A percentile compares a stretch with the other conserved stretches of the same genome.
Conservation (phyloP, 2,888 invertebrate genomes). For the Harpalus rubripes region DNA sequence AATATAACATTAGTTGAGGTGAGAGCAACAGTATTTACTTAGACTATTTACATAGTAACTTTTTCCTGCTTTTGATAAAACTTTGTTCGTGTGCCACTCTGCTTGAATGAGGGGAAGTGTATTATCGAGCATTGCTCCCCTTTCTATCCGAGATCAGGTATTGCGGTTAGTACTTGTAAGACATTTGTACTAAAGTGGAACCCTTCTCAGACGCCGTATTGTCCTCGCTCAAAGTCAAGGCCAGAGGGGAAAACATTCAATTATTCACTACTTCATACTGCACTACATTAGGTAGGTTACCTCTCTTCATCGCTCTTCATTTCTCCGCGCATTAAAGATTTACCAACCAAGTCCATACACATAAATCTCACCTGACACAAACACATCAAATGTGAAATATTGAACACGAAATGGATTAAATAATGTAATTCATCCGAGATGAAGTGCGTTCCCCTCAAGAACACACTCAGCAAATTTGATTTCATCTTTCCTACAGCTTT, state of each 20-base stretch:
- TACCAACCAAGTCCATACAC: not conserved
- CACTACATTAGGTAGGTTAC: not conserved
- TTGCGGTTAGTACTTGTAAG: slow-evolving; percentile 66
- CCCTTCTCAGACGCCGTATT: slow-evolving; percentile 59
- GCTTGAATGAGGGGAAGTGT: not conserved
- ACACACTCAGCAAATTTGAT: slow-evolving; percentile 25
- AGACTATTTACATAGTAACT: not conserved
- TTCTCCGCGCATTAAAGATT: slow-evolving; percentile 29
- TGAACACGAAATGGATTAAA: slow-evolving; percentile 26
- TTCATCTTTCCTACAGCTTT: not conserved
- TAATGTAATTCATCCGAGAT: not conserved
- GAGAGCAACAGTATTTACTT: not conserved
- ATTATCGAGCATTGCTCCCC: slow-evolving; percentile 47
- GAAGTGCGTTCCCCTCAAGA: not conserved
- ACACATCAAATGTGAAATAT: slow-evolving; percentile 35
- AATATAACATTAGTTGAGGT: not conserved
- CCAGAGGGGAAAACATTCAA: slow-evolving; percentile 42
- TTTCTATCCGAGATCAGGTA: slow-evolving; percentile 61
- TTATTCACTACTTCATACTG: slow-evolving; percentile 36
- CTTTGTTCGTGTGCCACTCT: slow-evolving; percentile 34
- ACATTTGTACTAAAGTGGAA: slow-evolving; percentile 55
- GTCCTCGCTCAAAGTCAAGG: slow-evolving; percentile 56
- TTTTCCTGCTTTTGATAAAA: not conserved
- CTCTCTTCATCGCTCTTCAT: slow-evolving; percentile 9
- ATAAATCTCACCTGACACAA: slow-evolving; percentile 42